Conservation (phyloP, 2,888 invertebrate species). For the Branchinecta sandiegonensis region DNA sequence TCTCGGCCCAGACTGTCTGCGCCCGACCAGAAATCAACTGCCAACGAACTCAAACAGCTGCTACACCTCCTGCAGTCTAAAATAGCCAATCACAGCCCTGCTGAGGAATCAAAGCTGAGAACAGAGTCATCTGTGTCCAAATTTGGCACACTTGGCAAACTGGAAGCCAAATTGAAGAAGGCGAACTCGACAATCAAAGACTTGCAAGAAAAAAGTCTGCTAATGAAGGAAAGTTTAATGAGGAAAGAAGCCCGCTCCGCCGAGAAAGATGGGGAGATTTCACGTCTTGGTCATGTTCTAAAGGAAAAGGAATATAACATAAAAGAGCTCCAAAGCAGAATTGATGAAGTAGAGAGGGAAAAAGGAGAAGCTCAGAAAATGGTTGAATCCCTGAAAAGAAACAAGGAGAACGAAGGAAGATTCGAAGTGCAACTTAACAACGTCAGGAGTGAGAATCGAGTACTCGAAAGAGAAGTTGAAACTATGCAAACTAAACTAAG, state of each 20-base stretch:
- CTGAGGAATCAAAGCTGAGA: no score
- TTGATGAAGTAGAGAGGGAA: background rate
- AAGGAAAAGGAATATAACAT: background rate
- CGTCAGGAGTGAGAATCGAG: background rate
- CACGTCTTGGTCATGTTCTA: background rate
- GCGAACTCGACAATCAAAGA: conserved; percentile 7
- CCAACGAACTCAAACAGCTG: no score
- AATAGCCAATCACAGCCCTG: no score
- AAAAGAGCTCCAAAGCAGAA: background rate
- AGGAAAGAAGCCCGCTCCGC: background rate
- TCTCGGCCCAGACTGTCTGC: no score
- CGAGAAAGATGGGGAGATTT: conserved; percentile 2
- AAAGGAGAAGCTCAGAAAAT: background rate
- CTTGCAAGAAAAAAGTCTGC: background rate
- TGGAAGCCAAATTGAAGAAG: conserved; percentile 5
- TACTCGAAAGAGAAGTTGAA: background rate
- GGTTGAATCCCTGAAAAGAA: background rate
- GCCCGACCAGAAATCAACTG: no score
- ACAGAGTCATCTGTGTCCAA: background rate
- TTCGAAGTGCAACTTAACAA: background rate
- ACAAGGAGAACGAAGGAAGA: background rate
- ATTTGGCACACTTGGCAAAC: background rate
- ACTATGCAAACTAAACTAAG: background rate
- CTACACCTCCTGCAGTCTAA: no score
- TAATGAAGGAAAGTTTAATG: conserved; percentile 6